Percentiles rank a stretch among this genome's conserved stretches.
phyloP scores from a whole-genome alignment of 2,113 vertebrate species.

The Grammomys dolichurus region DNA sequence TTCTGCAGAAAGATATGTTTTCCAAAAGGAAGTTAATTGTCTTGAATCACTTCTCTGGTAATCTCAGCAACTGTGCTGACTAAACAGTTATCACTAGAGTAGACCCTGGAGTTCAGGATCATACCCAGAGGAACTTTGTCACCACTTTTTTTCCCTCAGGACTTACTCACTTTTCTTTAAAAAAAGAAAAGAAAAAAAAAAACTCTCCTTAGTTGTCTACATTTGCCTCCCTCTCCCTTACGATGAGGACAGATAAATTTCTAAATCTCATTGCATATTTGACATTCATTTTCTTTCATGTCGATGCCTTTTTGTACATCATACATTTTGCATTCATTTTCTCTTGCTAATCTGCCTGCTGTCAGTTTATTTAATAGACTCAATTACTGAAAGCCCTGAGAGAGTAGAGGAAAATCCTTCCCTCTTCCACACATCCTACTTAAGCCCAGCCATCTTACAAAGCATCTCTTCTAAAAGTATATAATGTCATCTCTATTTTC shows the following conservation, averaged over 20 bases:
- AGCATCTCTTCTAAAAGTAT: neutral
- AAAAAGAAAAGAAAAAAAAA: neutral
- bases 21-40: constrained; percentile 1
- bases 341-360: neutral
- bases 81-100: neutral
- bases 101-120: neutral
- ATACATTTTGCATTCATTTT: constrained; percentile 1
- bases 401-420: neutral
- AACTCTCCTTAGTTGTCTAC: neutral
- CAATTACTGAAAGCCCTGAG: neutral
- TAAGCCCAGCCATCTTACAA: constrained; percentile 31
- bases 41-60: neutral
- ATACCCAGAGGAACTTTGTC: neutral
- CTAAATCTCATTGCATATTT: constrained; percentile 1
- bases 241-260: neutral
- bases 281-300: constrained; percentile 18
- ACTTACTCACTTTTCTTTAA: neutral
- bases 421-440: neutral
- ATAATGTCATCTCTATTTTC: constrained; percentile 40
- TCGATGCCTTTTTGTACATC: neutral
- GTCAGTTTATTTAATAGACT: constrained; percentile 46
- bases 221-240: neutral
- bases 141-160: neutral
- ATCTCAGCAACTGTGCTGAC: neutral
- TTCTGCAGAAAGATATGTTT: constrained; percentile 6